These are phyloP conservation scores for Hymenochirus boettgeri DNA, from an alignment of 2,113 vertebrate genomes.

Conservation along the genomic window DNA sequence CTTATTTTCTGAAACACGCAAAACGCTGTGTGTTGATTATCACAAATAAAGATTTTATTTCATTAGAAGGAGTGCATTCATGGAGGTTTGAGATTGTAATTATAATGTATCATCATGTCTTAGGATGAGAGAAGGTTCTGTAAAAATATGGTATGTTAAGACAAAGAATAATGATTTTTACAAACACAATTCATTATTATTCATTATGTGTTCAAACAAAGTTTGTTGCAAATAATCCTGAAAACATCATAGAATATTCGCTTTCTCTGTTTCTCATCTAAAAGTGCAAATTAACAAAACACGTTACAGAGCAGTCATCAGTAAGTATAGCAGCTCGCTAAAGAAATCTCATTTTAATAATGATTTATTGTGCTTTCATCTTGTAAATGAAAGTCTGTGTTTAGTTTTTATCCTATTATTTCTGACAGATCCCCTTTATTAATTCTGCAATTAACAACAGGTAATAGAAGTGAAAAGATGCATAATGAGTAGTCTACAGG, in stretches of 20 bases:
- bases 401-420: constrained; percentile 51
- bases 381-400: constrained; percentile 48
- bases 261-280: constrained; percentile 7
- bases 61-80: too few relatives aligned
- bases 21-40: too few relatives aligned
- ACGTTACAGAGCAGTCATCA: constrained; percentile 11
- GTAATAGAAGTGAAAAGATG: constrained; percentile 45
- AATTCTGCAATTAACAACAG: constrained; percentile 57
- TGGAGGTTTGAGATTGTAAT: too few relatives aligned
- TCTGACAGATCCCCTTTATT: constrained; percentile 58
- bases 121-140: neutral
- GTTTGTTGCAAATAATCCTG: constrained; percentile 22
- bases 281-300: constrained; percentile 27
- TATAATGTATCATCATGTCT: too few relatives aligned
- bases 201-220: constrained; percentile 22
- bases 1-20: too few relatives aligned
- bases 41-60: too few relatives aligned
- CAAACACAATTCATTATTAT: constrained; percentile 31
- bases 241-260: constrained; percentile 10
- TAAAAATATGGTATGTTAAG: neutral
- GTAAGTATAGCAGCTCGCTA: neutral
- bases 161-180: constrained; percentile 10
- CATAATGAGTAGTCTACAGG: constrained; percentile 50
- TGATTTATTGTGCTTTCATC: constrained; percentile 58
- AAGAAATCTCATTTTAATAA: constrained; percentile 50